A percentile compares a stretch with the other conserved stretches of the same genome.
Evolutionary conservation across 2,888 invertebrate species (phyloP).

Genomic region (Erebia aethiops): DNA sequence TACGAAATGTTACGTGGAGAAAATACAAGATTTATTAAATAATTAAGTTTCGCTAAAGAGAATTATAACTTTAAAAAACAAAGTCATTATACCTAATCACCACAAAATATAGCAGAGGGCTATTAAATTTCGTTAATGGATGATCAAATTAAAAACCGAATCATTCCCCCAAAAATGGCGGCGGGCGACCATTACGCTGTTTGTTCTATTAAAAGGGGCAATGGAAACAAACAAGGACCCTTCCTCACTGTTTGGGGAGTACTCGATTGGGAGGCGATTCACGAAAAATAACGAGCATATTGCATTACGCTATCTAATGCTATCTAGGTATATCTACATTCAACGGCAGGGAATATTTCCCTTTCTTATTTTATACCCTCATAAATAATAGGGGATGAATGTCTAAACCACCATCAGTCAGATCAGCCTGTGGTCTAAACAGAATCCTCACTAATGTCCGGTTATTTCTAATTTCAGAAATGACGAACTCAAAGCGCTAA

Average conservation of each 20-base stretch:
- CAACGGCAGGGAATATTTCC: conserved; percentile 32
- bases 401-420: no score
- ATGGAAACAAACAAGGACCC: conserved; percentile 63
- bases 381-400: no score
- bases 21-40: no score
- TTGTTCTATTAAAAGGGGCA: conserved; percentile 76
- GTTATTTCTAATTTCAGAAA: no score
- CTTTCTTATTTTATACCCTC: no score
- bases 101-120: conserved; percentile 17
- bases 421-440: no score
- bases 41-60: no score
- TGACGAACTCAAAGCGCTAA: no score
- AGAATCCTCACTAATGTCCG: no score
- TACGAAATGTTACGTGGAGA: no score
- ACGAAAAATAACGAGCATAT: conserved; percentile 33
- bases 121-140: conserved; percentile 47
- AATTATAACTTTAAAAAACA: conserved; percentile 3
- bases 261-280: conserved; percentile 45
- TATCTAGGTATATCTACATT: conserved; percentile 43
- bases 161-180: conserved; percentile 46
- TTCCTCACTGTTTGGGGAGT: conserved; percentile 60
- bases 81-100: conserved; percentile 20
- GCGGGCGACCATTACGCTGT: conserved; percentile 64
- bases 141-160: conserved; percentile 50
- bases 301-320: conserved; percentile 21